Percentiles rank a stretch among this genome's conserved stretches.
These are phyloP conservation scores for Euzetes globulus DNA, from an alignment of 2,888 invertebrate species.

Conservation along the genomic window DNA sequence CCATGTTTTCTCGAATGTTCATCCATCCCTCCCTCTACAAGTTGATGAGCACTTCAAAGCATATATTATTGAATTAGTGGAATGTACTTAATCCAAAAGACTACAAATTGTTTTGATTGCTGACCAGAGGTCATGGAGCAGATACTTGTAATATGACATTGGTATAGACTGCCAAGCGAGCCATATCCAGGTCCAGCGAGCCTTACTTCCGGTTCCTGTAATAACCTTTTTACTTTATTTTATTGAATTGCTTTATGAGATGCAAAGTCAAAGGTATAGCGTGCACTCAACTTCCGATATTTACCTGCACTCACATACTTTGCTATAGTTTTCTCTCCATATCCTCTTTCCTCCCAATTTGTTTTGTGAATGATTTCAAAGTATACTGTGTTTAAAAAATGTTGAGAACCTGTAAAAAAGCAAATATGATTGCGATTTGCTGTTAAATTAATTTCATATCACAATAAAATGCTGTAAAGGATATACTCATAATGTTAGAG, in stretches of 20 bases:
- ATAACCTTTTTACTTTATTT: constrained; percentile 26
- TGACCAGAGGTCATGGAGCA: constrained; percentile 26
- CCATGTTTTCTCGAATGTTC: too few relatives aligned
- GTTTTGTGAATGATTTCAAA: constrained; percentile 16
- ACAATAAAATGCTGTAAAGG: not conserved
- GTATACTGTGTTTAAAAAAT: constrained; percentile 19
- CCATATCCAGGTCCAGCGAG: constrained; percentile 29
- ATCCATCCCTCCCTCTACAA: too few relatives aligned
- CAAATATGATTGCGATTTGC: not conserved
- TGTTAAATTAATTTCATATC: not conserved
- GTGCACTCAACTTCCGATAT: constrained; percentile 31
- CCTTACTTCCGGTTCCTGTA: constrained; percentile 31
- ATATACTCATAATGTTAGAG: not conserved
- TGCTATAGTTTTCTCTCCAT: not conserved
- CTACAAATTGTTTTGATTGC: not conserved
- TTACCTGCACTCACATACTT: constrained; percentile 8
- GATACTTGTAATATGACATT: constrained; percentile 12
- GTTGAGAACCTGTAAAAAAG: constrained; percentile 18
- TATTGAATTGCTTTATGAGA: constrained; percentile 31
- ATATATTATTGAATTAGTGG: too few relatives aligned
- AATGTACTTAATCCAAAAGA: too few relatives aligned
- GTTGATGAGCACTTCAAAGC: too few relatives aligned
- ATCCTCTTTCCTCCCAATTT: constrained; percentile 30
- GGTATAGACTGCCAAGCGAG: constrained; percentile 29
- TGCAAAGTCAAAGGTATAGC: constrained; percentile 13